These are phyloP conservation scores for Arenaria interpres DNA, from an alignment of 2,113 vertebrate genomes.

Conservation along the genomic window DNA sequence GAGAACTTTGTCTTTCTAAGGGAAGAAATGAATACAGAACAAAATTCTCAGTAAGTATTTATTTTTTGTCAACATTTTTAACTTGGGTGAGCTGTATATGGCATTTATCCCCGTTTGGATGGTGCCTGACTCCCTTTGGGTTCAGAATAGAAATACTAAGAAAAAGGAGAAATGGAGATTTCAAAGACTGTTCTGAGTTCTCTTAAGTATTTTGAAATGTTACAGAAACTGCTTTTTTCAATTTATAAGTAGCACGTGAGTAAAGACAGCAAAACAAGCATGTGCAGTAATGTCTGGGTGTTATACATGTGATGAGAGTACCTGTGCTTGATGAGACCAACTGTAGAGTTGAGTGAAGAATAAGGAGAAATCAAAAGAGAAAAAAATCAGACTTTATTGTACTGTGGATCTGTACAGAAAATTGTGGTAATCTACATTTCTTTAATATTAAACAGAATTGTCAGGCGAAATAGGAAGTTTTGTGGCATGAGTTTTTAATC, in stretches of 20 bases:
- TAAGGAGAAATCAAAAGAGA: not conserved
- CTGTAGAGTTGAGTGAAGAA: not conserved
- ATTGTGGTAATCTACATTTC: not conserved
- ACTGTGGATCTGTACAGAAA: not conserved
- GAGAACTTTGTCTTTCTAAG: constrained; percentile 76
- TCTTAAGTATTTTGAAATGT: not conserved
- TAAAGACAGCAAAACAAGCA: not conserved
- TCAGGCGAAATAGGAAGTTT: not conserved
- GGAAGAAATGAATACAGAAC: constrained; percentile 76
- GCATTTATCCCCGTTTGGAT: not conserved
- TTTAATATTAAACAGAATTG: not conserved
- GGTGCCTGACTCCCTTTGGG: not conserved
- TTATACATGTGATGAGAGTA: not conserved
- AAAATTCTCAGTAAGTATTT: constrained; percentile 70
- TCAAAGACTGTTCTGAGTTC: not conserved
- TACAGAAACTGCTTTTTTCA: not conserved
- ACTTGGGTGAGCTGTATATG: not conserved
- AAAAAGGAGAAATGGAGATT: not conserved
- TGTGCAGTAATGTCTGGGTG: not conserved
- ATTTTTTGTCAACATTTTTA: not conserved
- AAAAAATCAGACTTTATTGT: not conserved
- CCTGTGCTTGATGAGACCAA: not conserved
- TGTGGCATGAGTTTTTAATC: not conserved
- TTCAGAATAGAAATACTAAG: not conserved
- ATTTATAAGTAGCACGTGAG: not conserved